phyloP scores from a whole-genome alignment of 2,888 invertebrate species.

The Venusia cambrica region DNA sequence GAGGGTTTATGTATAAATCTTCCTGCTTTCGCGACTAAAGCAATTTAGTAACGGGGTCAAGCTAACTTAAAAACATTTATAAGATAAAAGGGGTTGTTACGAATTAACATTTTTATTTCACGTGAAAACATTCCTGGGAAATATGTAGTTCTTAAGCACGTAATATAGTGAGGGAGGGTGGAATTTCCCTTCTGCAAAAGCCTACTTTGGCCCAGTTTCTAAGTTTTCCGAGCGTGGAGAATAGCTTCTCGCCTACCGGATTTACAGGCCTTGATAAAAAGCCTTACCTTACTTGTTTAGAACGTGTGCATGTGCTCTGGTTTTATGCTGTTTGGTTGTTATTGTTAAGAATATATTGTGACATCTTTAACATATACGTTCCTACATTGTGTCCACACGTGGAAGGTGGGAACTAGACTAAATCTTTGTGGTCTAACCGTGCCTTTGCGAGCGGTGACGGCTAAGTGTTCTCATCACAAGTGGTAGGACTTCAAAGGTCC shows the following conservation, averaged over 20 bases:
- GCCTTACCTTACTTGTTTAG: slow-evolving; percentile 34
- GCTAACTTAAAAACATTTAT: slow-evolving; percentile 32
- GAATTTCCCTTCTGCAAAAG: slow-evolving; percentile 66
- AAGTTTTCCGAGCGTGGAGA: slow-evolving; percentile 72
- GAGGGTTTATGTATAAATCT: no score
- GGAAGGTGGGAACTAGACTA: no score
- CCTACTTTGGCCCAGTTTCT: slow-evolving; percentile 76
- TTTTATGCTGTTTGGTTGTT: not conserved
- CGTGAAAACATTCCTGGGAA: slow-evolving; percentile 51
- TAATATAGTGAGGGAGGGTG: slow-evolving; percentile 57
- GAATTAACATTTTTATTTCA: slow-evolving; percentile 62
- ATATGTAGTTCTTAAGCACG: slow-evolving; percentile 73
- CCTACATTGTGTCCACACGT: no score
- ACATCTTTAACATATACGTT: no score
- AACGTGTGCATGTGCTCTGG: slow-evolving; percentile 23
- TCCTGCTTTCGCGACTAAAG: not conserved
- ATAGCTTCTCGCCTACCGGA: slow-evolving; percentile 66
- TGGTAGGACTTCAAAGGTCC: no score
- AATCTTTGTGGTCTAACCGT: no score
- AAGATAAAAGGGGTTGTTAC: slow-evolving; percentile 37
- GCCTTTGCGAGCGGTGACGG: no score
- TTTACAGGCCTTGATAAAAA: slow-evolving; percentile 61
- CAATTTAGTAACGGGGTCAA: slow-evolving; percentile 24
- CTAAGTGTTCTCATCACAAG: no score
- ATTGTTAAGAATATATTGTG: no score